These are phyloP conservation scores for Manacus vitellinus DNA, from an alignment of 2,113 vertebrate species.

Conservation along the genomic window DNA sequence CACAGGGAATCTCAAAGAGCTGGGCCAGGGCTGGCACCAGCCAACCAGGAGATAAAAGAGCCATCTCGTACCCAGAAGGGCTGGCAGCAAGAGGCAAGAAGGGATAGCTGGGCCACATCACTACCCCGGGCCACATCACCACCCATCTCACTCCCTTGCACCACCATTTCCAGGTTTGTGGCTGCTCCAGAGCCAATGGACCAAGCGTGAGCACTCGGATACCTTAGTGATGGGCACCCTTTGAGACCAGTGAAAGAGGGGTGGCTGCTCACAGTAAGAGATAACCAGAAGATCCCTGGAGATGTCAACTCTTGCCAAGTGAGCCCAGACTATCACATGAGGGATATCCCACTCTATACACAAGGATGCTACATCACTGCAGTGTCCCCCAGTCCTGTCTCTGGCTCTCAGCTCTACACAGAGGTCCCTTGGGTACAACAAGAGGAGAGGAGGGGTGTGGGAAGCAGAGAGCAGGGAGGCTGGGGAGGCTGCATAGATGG, in stretches of 20 bases:
- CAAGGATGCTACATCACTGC: neutral
- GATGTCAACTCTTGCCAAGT: neutral
- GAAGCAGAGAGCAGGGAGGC: neutral
- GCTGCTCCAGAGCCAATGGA: neutral
- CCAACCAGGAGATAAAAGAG: neutral
- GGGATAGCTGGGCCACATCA: neutral
- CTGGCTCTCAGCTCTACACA: neutral
- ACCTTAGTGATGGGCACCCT: neutral
- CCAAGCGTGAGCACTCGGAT: accelerated
- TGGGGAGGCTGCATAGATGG: neutral
- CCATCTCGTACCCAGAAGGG: neutral
- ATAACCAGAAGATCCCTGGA: neutral
- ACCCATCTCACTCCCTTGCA: accelerated
- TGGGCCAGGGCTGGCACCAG: neutral
- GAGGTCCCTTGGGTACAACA: neutral
- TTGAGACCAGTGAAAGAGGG: accelerated
- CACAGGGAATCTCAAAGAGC: neutral
- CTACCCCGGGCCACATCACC: neutral
- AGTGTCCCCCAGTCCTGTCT: neutral
- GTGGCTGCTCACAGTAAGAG: neutral
- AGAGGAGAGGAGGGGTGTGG: neutral
- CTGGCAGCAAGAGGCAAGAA: neutral
- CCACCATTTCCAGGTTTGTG: neutral
- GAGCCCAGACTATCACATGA: neutral
- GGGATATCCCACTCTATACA: neutral